Base-by-base conservation (phyloP, 2,888 invertebrate species). In the Lasioglossum villosulum region DNA sequence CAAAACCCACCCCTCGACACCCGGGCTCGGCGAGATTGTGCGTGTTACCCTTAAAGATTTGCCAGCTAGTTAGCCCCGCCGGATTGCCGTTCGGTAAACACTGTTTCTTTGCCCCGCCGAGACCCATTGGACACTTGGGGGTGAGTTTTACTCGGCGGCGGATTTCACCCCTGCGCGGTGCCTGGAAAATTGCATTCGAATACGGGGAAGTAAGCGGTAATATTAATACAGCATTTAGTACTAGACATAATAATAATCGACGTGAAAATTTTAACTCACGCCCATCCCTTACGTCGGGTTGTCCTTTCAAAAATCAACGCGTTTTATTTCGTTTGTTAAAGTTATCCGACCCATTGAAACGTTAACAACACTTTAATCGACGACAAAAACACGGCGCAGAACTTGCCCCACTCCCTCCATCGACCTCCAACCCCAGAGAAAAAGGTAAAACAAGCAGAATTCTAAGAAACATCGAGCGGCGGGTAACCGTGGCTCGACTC, bases 31-130 rank as follows among this genome's bases (percentile, higher is more conserved):
- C 83, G 87, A 89, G 88, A 89, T 90, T 91, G 89, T 83, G 76
- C 84, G 84, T 78, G 87, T 82, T 86, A 85, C 87, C 89, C 89
- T 90, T 88, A 85, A 91, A 88, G 80, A 88, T 82, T 81, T 70
- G 82, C 87, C 72, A 75, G 80, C 70, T 75, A 70, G 70, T 72
- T 82, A 59, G 68, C 72, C 56, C 48, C 39, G 56, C 74, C 27
- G 80, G 77, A 85, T 88, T 84, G 63, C 75, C 75, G 74, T 80
- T 78, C 82, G 68, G 76, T 75, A 83, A 78, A 84, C 75, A 75
- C 59, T 63, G 63, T 75, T 63, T 45, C 68, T 68, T 68, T 68
- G 68, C 34, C 12, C 68, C 23, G 37, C 30, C 34, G 68, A 23
- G 37, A 68, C 37, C 10, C 30, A 37, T 68, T 68, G 68, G 66